These are phyloP conservation scores for Spea multiplicata DNA, from an alignment of 2,113 vertebrate species.

Conservation along the genomic window DNA sequence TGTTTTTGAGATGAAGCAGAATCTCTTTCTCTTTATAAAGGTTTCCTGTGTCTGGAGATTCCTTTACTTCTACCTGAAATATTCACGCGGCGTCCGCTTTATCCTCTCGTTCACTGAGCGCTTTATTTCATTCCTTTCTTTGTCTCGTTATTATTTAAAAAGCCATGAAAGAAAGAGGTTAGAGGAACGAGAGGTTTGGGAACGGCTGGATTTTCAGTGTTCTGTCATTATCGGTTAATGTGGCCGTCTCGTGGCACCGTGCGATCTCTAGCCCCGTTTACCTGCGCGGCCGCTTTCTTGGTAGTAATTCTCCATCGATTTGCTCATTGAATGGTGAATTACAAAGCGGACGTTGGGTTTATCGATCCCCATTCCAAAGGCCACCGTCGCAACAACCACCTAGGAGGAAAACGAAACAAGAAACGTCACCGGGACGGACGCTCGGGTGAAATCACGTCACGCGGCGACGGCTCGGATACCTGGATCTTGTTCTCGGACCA, in stretches of 20 bases:
- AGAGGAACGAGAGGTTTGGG: too few relatives aligned
- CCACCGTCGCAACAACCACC: constrained; percentile 96
- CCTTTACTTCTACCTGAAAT: too few relatives aligned
- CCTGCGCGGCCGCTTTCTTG: constrained; percentile 97
- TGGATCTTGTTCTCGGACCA: constrained; percentile 87
- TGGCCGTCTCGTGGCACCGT: neutral
- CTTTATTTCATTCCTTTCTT: too few relatives aligned
- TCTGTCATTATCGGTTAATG: too few relatives aligned
- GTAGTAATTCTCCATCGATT: constrained; percentile 98
- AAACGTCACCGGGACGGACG: neutral
- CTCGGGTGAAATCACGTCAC: neutral
- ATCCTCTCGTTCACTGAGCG: too few relatives aligned
- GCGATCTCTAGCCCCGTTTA: constrained; percentile 48
- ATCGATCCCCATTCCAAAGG: constrained; percentile 98
- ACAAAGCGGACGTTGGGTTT: constrained; percentile 92
- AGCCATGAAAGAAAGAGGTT: too few relatives aligned
- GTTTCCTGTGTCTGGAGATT: too few relatives aligned
- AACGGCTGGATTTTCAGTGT: too few relatives aligned
- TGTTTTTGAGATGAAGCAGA: too few relatives aligned
- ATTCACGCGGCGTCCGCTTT: too few relatives aligned
- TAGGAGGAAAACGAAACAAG: constrained; percentile 52
- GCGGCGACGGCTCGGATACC: constrained; percentile 57
- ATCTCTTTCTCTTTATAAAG: too few relatives aligned
- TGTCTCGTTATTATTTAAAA: too few relatives aligned
- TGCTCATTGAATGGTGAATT: constrained; percentile 96